phyloP scores from a whole-genome alignment of 2,113 vertebrate species.

The Cryptoleucopteryx plumbea region DNA sequence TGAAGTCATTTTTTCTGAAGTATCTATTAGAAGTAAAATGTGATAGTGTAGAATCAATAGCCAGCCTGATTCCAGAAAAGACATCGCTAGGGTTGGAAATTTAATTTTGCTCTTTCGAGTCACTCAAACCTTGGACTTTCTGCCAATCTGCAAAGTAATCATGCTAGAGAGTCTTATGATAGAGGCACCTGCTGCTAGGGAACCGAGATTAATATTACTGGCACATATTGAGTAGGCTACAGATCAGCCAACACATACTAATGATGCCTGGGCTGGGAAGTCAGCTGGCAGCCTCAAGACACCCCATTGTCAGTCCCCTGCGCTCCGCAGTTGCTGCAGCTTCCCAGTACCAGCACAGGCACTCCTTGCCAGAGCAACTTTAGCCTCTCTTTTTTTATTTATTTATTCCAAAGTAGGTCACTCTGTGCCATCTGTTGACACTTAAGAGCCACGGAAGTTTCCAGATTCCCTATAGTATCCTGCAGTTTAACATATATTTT shows the following conservation, averaged over 20 bases:
- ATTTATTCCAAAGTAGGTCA: constrained; percentile 18
- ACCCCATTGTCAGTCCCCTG: neutral
- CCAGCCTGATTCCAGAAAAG: neutral
- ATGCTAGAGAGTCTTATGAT: neutral
- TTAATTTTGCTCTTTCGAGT: neutral
- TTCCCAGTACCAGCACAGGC: neutral
- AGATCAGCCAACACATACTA: constrained; percentile 36
- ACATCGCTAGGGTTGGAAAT: neutral
- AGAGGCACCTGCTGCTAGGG: constrained; percentile 27
- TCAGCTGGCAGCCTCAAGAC: neutral
- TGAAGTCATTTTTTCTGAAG: neutral
- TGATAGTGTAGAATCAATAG: neutral
- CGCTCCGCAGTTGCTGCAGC: fast-evolving
- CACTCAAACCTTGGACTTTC: constrained; percentile 4
- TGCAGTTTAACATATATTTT: neutral
- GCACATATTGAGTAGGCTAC: constrained; percentile 41
- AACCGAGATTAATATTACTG: constrained; percentile 18
- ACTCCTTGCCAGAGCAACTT: neutral
- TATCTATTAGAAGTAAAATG: neutral
- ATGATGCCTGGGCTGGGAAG: neutral
- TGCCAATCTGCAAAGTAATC: constrained; percentile 25
- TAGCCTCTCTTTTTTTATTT: neutral
- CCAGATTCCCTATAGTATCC: neutral
- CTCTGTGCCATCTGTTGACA: neutral
- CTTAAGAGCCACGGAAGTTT: neutral